Conservation (phyloP, 2,113 vertebrate species). For the Psephotus haematonotus region DNA sequence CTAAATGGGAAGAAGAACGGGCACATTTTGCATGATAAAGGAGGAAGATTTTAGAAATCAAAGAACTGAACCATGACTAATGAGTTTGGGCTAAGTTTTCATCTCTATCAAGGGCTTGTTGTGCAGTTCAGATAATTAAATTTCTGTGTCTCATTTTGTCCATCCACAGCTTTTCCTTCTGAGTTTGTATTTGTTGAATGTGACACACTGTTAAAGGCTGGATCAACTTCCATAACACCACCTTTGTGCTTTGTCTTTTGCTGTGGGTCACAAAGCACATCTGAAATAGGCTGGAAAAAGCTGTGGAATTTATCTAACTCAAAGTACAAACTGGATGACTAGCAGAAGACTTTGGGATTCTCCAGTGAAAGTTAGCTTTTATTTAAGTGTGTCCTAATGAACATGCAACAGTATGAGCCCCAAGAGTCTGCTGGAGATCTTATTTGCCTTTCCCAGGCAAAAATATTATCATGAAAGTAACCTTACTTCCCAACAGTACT, state of each 20-base stretch:
- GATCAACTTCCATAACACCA: not conserved
- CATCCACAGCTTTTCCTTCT: not conserved
- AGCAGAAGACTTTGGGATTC: not conserved
- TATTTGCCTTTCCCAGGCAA: not conserved
- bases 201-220: not conserved
- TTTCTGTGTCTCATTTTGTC: not conserved
- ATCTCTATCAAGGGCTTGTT: not conserved
- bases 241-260: not conserved
- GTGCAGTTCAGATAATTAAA: not conserved
- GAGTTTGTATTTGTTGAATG: not conserved
- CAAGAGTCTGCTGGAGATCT: not conserved
- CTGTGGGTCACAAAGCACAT: not conserved
- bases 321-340: no score
- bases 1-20: not conserved
- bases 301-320: not conserved
- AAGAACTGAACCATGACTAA: conserved; percentile 37
- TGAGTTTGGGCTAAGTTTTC: not conserved
- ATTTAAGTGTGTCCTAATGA: not conserved
- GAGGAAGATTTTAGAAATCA: not conserved
- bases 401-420: accelerated
- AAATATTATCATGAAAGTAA: not conserved
- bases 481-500: not conserved
- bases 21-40: conserved; percentile 34
- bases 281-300: not conserved
- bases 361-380: not conserved